phyloP scores from a whole-genome alignment of 2,113 vertebrate genomes.

The Collichthys lucidus region DNA sequence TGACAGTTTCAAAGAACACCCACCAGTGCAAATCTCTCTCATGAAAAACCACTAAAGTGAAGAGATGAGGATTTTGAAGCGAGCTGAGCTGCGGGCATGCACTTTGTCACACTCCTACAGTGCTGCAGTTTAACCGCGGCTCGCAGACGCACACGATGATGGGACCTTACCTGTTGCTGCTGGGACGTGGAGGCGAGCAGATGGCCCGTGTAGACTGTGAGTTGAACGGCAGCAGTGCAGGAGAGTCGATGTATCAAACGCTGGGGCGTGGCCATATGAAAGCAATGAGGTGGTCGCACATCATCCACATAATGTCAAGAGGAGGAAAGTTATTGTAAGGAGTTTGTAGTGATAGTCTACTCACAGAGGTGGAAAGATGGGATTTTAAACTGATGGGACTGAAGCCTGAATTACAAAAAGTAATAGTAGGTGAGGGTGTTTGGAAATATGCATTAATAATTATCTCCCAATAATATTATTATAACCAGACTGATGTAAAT shows the following conservation, averaged over 20 bases:
- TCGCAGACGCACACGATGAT: slow-evolving; percentile 18
- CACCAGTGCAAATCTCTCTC: neutral
- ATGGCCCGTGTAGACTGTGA: slow-evolving; percentile 67
- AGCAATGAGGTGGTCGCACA: slow-evolving; percentile 15
- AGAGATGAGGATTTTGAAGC: slow-evolving; percentile 1
- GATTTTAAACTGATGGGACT: neutral
- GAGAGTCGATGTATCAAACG: slow-evolving; percentile 43
- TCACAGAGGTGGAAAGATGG: neutral
- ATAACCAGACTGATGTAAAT: neutral
- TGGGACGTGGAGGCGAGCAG: slow-evolving; percentile 57
- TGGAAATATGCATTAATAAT: neutral
- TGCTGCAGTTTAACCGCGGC: slow-evolving; percentile 5
- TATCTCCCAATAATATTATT: neutral
- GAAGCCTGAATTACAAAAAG: neutral
- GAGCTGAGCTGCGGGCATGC: slow-evolving; percentile 15
- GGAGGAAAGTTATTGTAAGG: slow-evolving; percentile 5
- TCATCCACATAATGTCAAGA: slow-evolving; percentile 5
- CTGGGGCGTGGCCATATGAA: slow-evolving; percentile 74
- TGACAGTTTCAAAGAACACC: neutral
- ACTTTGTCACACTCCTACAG: slow-evolving; percentile 16
- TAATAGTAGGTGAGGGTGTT: too few species aligned
- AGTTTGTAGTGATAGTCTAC: neutral
- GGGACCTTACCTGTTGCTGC: slow-evolving; percentile 82
- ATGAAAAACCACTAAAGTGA: neutral
- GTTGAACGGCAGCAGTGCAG: slow-evolving; percentile 33